Percentiles rank a stretch among this genome's conserved stretches.
These are phyloP conservation scores for Drosophila asahinai DNA, from an alignment of 1,140 invertebrate species.

Conservation along the genomic window DNA sequence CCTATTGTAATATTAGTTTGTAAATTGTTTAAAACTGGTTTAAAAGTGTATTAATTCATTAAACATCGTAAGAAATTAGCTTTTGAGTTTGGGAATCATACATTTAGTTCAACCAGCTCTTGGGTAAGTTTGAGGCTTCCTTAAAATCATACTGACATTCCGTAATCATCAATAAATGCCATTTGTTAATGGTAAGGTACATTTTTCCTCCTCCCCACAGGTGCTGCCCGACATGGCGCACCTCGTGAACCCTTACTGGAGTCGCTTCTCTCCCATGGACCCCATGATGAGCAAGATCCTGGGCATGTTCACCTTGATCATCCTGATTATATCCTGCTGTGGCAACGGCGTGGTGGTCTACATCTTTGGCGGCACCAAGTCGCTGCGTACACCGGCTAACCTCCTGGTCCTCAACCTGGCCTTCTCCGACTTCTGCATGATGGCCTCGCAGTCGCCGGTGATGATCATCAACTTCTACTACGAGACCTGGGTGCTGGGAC, in stretches of 20 bases:
- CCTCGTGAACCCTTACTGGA: conserved; percentile 90
- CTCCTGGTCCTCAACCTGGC: conserved; percentile 87
- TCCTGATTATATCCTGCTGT: conserved; percentile 84
- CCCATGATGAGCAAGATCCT: conserved; percentile 88
- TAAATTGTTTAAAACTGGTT: not conserved
- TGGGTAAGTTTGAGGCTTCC: too few relatives aligned
- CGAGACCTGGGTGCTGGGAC: conserved; percentile 94
- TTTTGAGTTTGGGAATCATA: too few relatives aligned
- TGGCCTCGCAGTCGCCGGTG: conserved; percentile 92
- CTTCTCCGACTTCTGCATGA: conserved; percentile 92
- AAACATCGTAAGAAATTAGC: too few relatives aligned
- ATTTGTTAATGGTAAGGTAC: not conserved
- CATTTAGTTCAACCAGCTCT: too few relatives aligned
- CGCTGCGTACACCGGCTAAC: conserved; percentile 87
- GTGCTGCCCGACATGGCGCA: conserved; percentile 89
- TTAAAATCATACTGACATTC: too few relatives aligned
- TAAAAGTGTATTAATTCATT: too few relatives aligned
- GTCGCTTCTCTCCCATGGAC: conserved; percentile 92
- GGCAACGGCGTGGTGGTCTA: conserved; percentile 89
- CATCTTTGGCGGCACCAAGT: conserved; percentile 88
- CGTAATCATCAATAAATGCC: not conserved
- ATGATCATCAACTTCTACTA: conserved; percentile 95
- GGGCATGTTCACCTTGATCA: conserved; percentile 66
- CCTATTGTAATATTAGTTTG: too few relatives aligned
- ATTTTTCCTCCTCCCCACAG: conserved; percentile 4